Evolutionary conservation across 2,888 invertebrate genomes (phyloP).

Genomic region (Stegana nigrithorax): DNA sequence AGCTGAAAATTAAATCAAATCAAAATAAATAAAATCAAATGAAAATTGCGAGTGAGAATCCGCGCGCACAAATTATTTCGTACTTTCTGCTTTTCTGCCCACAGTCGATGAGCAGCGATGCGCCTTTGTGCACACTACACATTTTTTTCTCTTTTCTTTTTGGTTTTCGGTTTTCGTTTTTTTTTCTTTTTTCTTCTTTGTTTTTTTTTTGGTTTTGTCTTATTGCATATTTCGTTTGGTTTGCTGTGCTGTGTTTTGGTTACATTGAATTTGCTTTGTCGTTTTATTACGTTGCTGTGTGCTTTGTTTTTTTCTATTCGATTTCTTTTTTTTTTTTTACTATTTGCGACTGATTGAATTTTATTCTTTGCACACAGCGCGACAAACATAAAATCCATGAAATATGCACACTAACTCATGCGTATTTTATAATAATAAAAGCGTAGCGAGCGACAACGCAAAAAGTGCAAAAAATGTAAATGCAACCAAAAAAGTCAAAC

Average conservation of each 20-base stretch:
- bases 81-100: no score
- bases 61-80: conserved; percentile 6
- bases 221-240: no score
- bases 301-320: conserved; percentile 36
- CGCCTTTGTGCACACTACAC: no score
- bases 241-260: background rate
- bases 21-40: conserved; percentile 1
- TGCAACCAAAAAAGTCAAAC: conserved; percentile 11
- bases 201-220: no score
- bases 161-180: no score
- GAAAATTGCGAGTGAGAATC: conserved; percentile 3
- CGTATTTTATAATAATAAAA: conserved; percentile 59
- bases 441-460: conserved; percentile 38
- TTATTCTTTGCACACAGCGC: conserved; percentile 52
- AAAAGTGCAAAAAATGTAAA: conserved; percentile 9
- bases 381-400: conserved; percentile 45
- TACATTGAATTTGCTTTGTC: no score
- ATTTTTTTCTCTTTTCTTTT: no score
- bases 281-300: background rate
- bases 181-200: no score
- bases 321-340: conserved; percentile 59
- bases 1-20: no score
- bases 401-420: conserved; percentile 60
- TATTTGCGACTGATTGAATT: conserved; percentile 59
- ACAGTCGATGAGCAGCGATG: no score